Evolutionary conservation across 1,140 invertebrate species (phyloP), one percentile per base, ranked within the genome.

Genomic region (Dreissena rostriformis): DNA sequence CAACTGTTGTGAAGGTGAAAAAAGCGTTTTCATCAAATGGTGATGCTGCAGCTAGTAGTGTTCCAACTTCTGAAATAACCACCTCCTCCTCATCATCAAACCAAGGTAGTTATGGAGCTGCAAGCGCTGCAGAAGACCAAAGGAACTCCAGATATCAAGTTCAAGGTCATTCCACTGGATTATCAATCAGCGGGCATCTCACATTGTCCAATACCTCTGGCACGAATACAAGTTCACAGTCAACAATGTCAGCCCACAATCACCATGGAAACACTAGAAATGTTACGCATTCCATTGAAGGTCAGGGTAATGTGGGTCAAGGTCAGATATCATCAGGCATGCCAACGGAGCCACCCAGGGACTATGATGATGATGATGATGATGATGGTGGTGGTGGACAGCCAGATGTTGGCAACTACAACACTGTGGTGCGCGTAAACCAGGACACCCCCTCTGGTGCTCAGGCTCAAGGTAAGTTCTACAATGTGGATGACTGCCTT

Each of bases 331-430:
- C 26, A n/a, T 15, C 10, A 14, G 24, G 29, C 26, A 63, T 39
- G 14, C 82, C 82, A 6, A 66, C 73, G 12, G 82, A 84, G 57
- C 82, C 82, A 28, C 82, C 82, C 12, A 57, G 82, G 52, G 82
- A 75, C 49, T 84, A 84, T 63, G 53, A 77, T n/a, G 74, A 84
- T 26, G 17, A n/a, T 39, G 26, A 14, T 10, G 51, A 65, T 53
- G 17, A n/a, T 39, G 26, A 14, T 10, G 51, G 55, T 53, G 55
- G 26, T 61, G 82, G 72, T 71, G 49, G 22, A 17, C 29, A 22
- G 28, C 19, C 28, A 26, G 67, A 70, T 0, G n/a, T 70, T 28
- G 82, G 72, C 28, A 65, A 78, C 63, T 77, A 84, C 57, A 84
- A 71, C 49, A 65, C 67, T 22, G 55, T 84, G 26, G 17, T 65